Conservation (phyloP, 2,113 vertebrate genomes). For the Axis porcinus region DNA sequence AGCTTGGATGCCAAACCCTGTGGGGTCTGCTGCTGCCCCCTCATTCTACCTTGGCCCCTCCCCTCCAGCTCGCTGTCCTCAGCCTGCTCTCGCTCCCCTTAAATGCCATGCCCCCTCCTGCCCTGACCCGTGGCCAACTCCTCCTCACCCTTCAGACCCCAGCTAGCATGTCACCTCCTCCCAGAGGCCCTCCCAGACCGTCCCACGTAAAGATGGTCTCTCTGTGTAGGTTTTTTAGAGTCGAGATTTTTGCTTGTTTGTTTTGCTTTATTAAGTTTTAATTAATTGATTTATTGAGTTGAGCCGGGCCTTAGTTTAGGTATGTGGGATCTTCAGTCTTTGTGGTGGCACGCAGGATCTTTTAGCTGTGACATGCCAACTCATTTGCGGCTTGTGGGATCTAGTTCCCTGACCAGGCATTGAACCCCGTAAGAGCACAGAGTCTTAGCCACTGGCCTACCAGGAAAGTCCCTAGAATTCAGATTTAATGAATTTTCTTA, state of each 20-base stretch:
- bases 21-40: not conserved
- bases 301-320: not conserved
- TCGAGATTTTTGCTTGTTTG: not conserved
- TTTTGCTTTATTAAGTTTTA: not conserved
- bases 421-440: not conserved
- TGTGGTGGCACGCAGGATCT: not conserved
- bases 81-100: accelerated
- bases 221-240: not conserved
- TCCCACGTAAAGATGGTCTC: not conserved
- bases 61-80: not conserved
- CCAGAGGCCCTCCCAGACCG: not conserved
- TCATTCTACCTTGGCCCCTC: accelerated
- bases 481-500: not conserved
- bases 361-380: not conserved
- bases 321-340: not conserved
- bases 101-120: not conserved
- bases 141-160: not conserved
- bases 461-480: not conserved
- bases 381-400: not conserved
- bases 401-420: not conserved
- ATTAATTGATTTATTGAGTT: not conserved
- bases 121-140: not conserved
- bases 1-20: not conserved
- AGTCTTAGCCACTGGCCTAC: not conserved
- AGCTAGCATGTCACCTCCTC: not conserved